phyloP scores from a whole-genome alignment of 1,140 invertebrate species.

The Belonocnema kinseyi region DNA sequence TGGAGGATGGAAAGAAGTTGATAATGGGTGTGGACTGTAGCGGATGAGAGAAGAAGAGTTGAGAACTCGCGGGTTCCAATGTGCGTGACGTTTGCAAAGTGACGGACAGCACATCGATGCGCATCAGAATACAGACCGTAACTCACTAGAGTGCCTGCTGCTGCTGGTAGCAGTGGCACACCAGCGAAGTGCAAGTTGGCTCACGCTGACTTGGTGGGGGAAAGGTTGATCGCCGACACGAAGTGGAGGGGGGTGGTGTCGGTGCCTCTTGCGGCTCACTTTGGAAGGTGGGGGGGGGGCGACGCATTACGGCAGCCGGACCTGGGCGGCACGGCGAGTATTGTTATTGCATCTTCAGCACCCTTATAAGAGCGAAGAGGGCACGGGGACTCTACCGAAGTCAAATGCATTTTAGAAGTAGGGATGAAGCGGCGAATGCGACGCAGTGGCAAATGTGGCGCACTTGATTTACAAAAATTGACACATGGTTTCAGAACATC shows the following conservation, averaged over 20 bases:
- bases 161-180: constrained; percentile 59
- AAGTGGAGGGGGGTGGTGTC: constrained; percentile 9
- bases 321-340: background rate
- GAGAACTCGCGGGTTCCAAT: background rate
- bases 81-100: constrained; percentile 25
- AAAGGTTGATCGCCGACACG: constrained; percentile 9
- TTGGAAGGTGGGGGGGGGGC: background rate
- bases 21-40: background rate
- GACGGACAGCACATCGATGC: constrained; percentile 36
- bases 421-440: no score
- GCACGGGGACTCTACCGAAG: no score
- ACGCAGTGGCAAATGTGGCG: no score
- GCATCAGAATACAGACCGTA: constrained; percentile 63
- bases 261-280: constrained; percentile 8
- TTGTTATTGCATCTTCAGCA: no score
- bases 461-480: no score
- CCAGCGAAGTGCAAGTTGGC: constrained; percentile 59
- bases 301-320: background rate
- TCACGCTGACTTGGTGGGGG: constrained; percentile 34
- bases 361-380: no score
- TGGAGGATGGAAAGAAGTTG: no score
- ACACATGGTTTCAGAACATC: no score
- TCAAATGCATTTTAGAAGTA: no score
- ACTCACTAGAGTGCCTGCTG: constrained; percentile 59
- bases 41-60: background rate